Conservation (phyloP, 2,888 invertebrate species). For the Flexamia atlantica region DNA sequence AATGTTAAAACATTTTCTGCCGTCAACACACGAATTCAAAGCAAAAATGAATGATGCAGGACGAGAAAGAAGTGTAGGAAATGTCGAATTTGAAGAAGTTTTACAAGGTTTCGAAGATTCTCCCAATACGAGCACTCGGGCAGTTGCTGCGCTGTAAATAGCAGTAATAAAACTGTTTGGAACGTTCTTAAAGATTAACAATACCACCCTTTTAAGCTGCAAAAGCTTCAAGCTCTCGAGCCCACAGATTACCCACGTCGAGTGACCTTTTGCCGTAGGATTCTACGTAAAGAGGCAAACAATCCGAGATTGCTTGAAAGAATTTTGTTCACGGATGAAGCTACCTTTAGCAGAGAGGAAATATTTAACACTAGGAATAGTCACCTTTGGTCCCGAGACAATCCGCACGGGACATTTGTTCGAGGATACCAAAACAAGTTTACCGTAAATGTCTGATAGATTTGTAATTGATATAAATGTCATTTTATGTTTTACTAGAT, state of each 20-base stretch:
- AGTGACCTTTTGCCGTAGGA: not conserved
- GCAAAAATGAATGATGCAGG: slow-evolving; percentile 7
- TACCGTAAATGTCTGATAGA: slow-evolving; percentile 20
- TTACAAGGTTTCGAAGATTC: slow-evolving; percentile 7
- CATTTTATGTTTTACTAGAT: too few relatives aligned
- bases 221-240: slow-evolving; percentile 2
- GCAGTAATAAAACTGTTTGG: slow-evolving; percentile 6
- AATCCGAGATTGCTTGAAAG: slow-evolving; percentile 11
- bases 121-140: slow-evolving; percentile 19
- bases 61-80: not conserved
- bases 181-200: not conserved
- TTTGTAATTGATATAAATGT: too few relatives aligned
- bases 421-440: slow-evolving; percentile 24
- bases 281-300: not conserved
- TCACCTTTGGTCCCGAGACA: slow-evolving; percentile 8
- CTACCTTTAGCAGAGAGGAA: slow-evolving; percentile 6
- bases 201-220: not conserved
- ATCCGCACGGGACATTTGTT: not conserved
- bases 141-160: slow-evolving; percentile 28
- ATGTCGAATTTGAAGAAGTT: slow-evolving; percentile 27
- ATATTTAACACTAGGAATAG: not conserved
- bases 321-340: slow-evolving; percentile 11
- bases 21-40: not conserved
- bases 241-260: slow-evolving; percentile 11
- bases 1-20: slow-evolving; percentile 20